A percentile compares a stretch with the other conserved stretches of the same genome.
Conservation (phyloP, 2,113 vertebrate genomes). For the Octodon degus region DNA sequence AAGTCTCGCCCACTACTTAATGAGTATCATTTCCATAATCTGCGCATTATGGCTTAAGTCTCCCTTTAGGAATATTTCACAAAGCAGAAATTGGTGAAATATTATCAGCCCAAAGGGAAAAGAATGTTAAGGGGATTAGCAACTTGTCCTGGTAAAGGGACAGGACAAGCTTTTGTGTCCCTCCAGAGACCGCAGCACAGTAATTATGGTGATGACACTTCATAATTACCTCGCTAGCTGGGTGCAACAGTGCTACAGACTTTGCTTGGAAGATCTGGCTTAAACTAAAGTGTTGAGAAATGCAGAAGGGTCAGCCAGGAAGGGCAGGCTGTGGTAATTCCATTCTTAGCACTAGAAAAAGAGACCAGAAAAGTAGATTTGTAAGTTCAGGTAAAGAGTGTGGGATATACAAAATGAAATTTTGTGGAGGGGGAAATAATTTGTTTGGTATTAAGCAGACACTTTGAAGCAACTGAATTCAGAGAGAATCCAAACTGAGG, state of each 20-base stretch:
- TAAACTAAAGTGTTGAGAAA: slow-evolving; percentile 78
- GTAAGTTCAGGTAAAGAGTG: not conserved
- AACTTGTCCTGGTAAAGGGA: slow-evolving; percentile 86
- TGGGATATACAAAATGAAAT: accelerated
- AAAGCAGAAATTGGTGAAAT: slow-evolving; percentile 86
- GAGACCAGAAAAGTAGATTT: not conserved
- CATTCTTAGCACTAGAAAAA: slow-evolving; percentile 64
- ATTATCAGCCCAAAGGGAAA: slow-evolving; percentile 84
- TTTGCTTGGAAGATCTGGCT: slow-evolving; percentile 68
- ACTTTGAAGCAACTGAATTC: not conserved
- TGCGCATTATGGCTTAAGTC: slow-evolving; percentile 91
- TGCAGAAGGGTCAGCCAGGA: slow-evolving; percentile 72
- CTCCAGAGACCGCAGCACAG: slow-evolving; percentile 79
- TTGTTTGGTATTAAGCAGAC: not conserved
- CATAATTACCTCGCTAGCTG: slow-evolving; percentile 80
- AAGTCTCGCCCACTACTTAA: slow-evolving; percentile 89
- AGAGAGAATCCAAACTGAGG: slow-evolving; percentile 14
- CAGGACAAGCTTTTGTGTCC: slow-evolving; percentile 81
- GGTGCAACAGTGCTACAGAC: slow-evolving; percentile 50
- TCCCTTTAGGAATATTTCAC: slow-evolving; percentile 92
- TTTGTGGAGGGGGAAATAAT: accelerated
- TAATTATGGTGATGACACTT: slow-evolving; percentile 80
- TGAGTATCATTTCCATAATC: slow-evolving; percentile 94
- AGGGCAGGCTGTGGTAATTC: slow-evolving; percentile 74
- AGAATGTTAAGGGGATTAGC: slow-evolving; percentile 86